Percentiles rank a stretch among this genome's conserved stretches.
These are phyloP conservation scores for Pollenia angustigena DNA, from an alignment of 2,888 invertebrate genomes.

Conservation along the genomic window DNA sequence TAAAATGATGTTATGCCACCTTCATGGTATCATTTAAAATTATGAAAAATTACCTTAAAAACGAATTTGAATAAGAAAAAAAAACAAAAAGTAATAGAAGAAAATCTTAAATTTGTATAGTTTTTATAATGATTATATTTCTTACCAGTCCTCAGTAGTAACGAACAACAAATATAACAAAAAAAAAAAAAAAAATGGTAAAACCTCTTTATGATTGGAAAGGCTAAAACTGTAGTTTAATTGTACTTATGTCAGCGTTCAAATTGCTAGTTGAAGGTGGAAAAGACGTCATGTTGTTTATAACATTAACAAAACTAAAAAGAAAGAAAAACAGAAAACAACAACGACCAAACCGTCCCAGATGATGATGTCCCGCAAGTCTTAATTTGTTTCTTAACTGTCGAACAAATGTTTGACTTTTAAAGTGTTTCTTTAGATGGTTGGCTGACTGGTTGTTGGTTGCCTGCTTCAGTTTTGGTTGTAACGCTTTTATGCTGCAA, in stretches of 20 bases:
- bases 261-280: slow-evolving; percentile 75
- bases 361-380: slow-evolving; percentile 81
- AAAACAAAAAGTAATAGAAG: background rate
- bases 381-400: slow-evolving; percentile 82
- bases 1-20: slow-evolving; percentile 67
- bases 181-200: slow-evolving; percentile 17
- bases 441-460: background rate
- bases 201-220: slow-evolving; percentile 54
- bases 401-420: slow-evolving; percentile 75
- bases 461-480: slow-evolving; percentile 21
- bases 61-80: slow-evolving; percentile 40
- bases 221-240: slow-evolving; percentile 69
- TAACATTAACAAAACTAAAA: slow-evolving; percentile 69
- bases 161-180: background rate
- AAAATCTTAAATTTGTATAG: slow-evolving; percentile 29
- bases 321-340: slow-evolving; percentile 7
- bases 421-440: slow-evolving; percentile 61
- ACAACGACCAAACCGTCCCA: slow-evolving; percentile 32
- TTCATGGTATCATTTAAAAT: slow-evolving; percentile 69
- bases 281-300: slow-evolving; percentile 76
- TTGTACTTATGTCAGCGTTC: slow-evolving; percentile 73
- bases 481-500: slow-evolving; percentile 12
- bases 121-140: slow-evolving; percentile 39
- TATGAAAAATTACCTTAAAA: slow-evolving; percentile 64
- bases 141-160: background rate